Percentiles rank a stretch among this genome's conserved stretches.
Conservation (phyloP, 2,113 vertebrate species). For the Tretioscincus oriximinensis region DNA sequence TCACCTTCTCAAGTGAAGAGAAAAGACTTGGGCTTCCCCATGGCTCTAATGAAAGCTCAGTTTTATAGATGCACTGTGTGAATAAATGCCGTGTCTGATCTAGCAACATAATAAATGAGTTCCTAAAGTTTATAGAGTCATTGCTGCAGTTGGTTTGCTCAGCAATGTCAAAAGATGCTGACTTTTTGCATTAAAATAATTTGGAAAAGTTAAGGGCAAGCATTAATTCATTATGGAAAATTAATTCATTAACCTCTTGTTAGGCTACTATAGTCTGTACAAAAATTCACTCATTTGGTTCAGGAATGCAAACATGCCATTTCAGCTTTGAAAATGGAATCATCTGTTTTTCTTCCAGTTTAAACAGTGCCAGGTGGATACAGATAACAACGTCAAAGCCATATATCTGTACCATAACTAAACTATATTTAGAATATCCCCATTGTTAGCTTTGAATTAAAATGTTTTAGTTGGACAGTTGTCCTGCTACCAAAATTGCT, state of each 20-base stretch:
- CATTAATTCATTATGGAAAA: slow-evolving; percentile 37
- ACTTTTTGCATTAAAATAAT: slow-evolving; percentile 15
- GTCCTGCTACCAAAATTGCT: background rate
- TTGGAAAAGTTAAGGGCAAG: slow-evolving; percentile 11
- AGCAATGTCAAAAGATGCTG: slow-evolving; percentile 52
- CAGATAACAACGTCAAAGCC: background rate
- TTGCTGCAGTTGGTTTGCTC: slow-evolving; percentile 60
- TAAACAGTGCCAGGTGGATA: background rate
- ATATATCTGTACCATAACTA: background rate
- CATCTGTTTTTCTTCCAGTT: background rate
- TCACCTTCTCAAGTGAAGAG: slow-evolving; percentile 71
- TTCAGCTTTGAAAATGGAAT: background rate
- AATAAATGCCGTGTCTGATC: slow-evolving; percentile 72
- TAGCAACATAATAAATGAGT: slow-evolving; percentile 71
- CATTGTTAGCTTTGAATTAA: background rate
- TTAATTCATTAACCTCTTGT: background rate
- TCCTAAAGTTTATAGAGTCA: slow-evolving; percentile 74
- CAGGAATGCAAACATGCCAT: background rate
- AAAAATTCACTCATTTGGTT: slow-evolving; percentile 12
- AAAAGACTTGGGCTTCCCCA: slow-evolving; percentile 59
- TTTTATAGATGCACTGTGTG: slow-evolving; percentile 70
- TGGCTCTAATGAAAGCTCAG: slow-evolving; percentile 69
- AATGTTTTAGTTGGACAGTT: background rate
- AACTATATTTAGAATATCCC: background rate
- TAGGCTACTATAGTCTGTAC: slow-evolving; percentile 7